Evolutionary conservation across 2,888 invertebrate species (phyloP).

Genomic region (Hylaea fasciaria): DNA sequence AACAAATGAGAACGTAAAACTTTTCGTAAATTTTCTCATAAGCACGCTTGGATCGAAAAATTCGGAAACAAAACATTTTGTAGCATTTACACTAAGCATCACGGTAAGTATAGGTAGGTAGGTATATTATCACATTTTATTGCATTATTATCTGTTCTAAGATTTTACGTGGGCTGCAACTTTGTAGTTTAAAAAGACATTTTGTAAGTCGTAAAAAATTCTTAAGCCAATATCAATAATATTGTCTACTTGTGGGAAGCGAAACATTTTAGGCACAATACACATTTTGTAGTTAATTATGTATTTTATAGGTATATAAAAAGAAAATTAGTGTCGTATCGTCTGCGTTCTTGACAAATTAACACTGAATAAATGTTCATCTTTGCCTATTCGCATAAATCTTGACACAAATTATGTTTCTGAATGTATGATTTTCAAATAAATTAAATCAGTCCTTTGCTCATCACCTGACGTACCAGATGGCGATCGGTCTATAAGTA

Average conservation of each 20-base stretch:
- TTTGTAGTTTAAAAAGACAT: conserved; percentile 40
- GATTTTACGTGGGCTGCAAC: conserved; percentile 34
- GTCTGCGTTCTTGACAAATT: conserved; percentile 41
- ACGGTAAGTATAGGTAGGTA: neutral
- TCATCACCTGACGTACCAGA: conserved; percentile 60
- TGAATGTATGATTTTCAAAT: conserved; percentile 1
- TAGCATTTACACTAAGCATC: conserved; percentile 16
- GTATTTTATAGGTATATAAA: conserved; percentile 34
- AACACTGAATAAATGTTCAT: conserved; percentile 42
- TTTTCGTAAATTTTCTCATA: conserved; percentile 33
- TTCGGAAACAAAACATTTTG: conserved; percentile 18
- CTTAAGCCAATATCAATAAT: conserved; percentile 28
- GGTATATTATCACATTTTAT: conserved; percentile 22
- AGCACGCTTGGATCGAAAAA: conserved; percentile 38
- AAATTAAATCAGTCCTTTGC: conserved; percentile 13
- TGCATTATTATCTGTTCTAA: conserved; percentile 24
- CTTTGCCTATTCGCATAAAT: conserved; percentile 49
- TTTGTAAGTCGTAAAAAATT: conserved; percentile 38
- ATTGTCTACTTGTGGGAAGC: conserved; percentile 27
- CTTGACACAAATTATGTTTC: conserved; percentile 1
- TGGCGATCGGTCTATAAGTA: conserved; percentile 57
- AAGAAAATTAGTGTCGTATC: conserved; percentile 30
- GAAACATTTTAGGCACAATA: conserved; percentile 24
- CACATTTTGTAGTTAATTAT: conserved; percentile 34
- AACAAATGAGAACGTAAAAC: conserved; percentile 28